Evolutionary conservation across 1,140 invertebrate species (phyloP).

Genomic region (Orchestia grillus): DNA sequence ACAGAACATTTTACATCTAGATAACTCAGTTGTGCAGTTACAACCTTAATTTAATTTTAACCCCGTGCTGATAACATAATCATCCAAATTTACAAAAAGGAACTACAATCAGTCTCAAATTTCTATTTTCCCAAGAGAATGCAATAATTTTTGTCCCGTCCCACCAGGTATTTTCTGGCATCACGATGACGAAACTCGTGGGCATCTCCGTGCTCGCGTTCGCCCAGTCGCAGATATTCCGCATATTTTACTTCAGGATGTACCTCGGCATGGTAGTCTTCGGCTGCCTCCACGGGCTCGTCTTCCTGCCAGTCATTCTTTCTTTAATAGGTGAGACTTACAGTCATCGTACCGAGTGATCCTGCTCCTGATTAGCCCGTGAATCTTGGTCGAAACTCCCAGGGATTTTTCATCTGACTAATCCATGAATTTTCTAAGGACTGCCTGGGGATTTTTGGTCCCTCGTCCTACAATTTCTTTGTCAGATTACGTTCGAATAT

Average conservation of each 20-base stretch:
- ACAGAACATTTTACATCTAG: too few species aligned
- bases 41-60: too few species aligned
- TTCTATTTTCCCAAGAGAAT: not conserved
- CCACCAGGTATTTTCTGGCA: slow-evolving; percentile 85
- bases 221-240: slow-evolving; percentile 96
- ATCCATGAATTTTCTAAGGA: not conserved
- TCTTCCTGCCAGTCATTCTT: slow-evolving; percentile 95
- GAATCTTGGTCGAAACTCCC: not conserved
- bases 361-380: not conserved
- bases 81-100: too few species aligned
- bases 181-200: slow-evolving; percentile 96
- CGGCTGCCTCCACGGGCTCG: slow-evolving; percentile 94
- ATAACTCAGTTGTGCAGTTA: too few species aligned
- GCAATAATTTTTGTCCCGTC: not conserved
- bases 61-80: too few species aligned
- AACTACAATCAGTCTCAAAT: too few species aligned
- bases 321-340: slow-evolving; percentile 90
- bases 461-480: not conserved
- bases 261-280: slow-evolving; percentile 96
- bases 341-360: too few species aligned
- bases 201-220: slow-evolving; percentile 95
- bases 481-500: not conserved
- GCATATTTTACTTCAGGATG: slow-evolving; percentile 79
- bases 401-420: not conserved
- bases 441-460: not conserved